Percentiles rank a stretch among this genome's conserved stretches.
Evolutionary conservation across 1,140 invertebrate genomes (phyloP).

Genomic region (Pseudomyrmex dendroicus): DNA sequence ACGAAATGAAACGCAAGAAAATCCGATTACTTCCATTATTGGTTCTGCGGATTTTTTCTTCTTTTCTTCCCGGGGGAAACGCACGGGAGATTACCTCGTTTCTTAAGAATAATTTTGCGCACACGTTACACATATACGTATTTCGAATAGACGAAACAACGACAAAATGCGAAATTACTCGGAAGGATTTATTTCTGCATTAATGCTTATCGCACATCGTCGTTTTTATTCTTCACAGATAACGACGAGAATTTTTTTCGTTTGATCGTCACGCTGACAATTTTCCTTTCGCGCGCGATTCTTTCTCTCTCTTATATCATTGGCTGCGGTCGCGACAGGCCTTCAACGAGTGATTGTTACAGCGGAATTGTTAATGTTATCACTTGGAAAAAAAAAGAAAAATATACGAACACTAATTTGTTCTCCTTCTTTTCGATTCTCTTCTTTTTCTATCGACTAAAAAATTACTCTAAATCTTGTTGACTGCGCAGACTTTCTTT

Average conservation of each 20-base stretch:
- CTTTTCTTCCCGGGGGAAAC: slow-evolving; percentile 7
- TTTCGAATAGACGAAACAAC: too few relatives aligned
- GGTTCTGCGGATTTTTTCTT: slow-evolving; percentile 21
- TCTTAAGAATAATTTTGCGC: slow-evolving; percentile 50
- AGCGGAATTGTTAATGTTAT: slow-evolving; percentile 81
- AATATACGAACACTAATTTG: slow-evolving; percentile 54
- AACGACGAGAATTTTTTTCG: neutral
- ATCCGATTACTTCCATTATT: slow-evolving; percentile 66
- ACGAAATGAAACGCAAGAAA: slow-evolving; percentile 31
- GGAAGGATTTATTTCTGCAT: slow-evolving; percentile 18
- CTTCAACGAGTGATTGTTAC: slow-evolving; percentile 80
- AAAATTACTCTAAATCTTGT: slow-evolving; percentile 5
- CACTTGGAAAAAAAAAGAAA: slow-evolving; percentile 61
- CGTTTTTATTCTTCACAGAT: neutral
- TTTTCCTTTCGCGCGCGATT: slow-evolving; percentile 57
- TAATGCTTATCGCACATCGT: neutral
- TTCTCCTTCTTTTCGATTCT: neutral
- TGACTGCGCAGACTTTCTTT: neutral
- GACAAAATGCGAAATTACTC: neutral
- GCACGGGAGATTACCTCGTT: slow-evolving; percentile 48
- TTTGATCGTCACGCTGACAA: slow-evolving; percentile 19
- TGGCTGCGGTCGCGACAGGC: slow-evolving; percentile 76
- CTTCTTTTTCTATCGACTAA: neutral
- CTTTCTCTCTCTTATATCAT: slow-evolving; percentile 55
- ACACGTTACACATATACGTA: neutral